Percentiles rank a stretch among this genome's conserved stretches.
These are phyloP conservation scores for Halichoeres trimaculatus DNA, from an alignment of 2,113 vertebrate genomes.

Conservation along the genomic window DNA sequence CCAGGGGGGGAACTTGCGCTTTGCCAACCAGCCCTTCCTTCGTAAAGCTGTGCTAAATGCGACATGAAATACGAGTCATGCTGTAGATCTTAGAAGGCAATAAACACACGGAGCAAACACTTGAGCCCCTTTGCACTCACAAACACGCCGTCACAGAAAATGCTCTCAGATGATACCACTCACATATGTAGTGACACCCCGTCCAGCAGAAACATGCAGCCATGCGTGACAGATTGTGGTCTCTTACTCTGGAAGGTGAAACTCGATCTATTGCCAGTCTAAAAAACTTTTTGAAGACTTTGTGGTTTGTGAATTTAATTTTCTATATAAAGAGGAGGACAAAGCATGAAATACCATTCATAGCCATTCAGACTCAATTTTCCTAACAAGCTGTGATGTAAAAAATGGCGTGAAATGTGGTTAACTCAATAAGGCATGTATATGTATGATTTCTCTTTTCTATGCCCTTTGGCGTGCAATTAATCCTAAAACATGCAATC, in stretches of 20 bases:
- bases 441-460: slow-evolving; percentile 24
- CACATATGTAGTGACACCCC: slow-evolving; percentile 6
- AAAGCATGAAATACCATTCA: slow-evolving; percentile 32
- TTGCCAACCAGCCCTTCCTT: slow-evolving; percentile 36
- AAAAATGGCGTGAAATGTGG: slow-evolving; percentile 31
- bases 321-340: slow-evolving; percentile 32
- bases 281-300: slow-evolving; percentile 16
- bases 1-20: slow-evolving; percentile 34
- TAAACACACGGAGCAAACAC: slow-evolving; percentile 56
- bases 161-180: not conserved
- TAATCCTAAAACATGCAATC: slow-evolving; percentile 34
- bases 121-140: slow-evolving; percentile 42
- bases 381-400: slow-evolving; percentile 41
- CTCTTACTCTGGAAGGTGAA: slow-evolving; percentile 28
- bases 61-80: slow-evolving; percentile 69
- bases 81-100: slow-evolving; percentile 46
- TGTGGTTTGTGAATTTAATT: slow-evolving; percentile 43
- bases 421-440: slow-evolving; percentile 51
- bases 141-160: slow-evolving; percentile 20
- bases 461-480: slow-evolving; percentile 30
- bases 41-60: slow-evolving; percentile 63
- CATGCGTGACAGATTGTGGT: slow-evolving; percentile 22
- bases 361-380: slow-evolving; percentile 43
- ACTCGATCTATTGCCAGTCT: slow-evolving; percentile 41
- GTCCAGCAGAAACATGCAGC: slow-evolving; percentile 29